These are phyloP conservation scores for Raja brachyura DNA, from an alignment of 2,113 vertebrate genomes.

Conservation along the genomic window DNA sequence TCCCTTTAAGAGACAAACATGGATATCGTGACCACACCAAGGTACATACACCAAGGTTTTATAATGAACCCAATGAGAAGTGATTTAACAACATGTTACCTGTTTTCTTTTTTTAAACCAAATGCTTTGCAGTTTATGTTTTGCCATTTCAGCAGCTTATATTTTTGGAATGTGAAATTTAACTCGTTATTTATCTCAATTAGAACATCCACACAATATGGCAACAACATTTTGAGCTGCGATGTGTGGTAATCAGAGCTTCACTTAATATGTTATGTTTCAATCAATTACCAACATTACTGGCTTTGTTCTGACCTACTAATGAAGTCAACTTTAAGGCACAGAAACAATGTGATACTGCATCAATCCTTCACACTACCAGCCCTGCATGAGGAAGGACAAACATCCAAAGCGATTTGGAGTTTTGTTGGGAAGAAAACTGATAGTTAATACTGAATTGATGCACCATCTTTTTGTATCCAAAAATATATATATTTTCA, in stretches of 20 bases:
- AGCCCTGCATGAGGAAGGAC: constrained; percentile 20
- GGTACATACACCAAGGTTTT: neutral
- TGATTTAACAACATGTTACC: neutral
- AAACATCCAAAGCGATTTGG: neutral
- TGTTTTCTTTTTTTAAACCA: neutral
- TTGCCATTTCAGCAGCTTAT: neutral
- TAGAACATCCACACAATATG: neutral
- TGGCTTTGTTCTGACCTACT: constrained; percentile 1
- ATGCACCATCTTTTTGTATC: neutral
- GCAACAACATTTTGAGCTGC: neutral
- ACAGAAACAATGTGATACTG: constrained; percentile 12
- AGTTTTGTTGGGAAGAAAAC: neutral
- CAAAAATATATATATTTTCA: neutral
- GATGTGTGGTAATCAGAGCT: neutral
- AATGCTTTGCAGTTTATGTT: neutral
- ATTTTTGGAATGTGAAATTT: constrained; percentile 23
- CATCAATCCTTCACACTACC: neutral
- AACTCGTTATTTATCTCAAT: neutral
- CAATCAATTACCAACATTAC: neutral
- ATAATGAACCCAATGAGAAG: neutral
- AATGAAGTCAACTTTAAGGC: constrained; percentile 25
- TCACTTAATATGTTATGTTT: neutral
- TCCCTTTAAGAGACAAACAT: neutral
- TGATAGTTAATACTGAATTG: constrained; percentile 2
- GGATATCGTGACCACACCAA: neutral